phyloP scores from a whole-genome alignment of 2,113 vertebrate genomes.

The Thinocorus orbignyianus region DNA sequence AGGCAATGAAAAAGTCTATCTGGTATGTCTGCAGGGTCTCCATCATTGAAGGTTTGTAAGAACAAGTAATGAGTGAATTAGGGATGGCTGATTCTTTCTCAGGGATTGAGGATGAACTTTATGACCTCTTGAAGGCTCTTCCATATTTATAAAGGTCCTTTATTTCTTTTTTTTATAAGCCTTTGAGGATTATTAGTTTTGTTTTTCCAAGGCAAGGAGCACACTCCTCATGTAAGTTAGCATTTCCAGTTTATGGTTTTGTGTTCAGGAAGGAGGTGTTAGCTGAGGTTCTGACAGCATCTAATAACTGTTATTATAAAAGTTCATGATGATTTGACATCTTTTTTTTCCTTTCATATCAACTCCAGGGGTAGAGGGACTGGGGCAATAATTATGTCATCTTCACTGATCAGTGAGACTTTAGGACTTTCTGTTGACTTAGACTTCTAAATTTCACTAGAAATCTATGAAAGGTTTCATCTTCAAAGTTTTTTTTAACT shows the following conservation, averaged over 20 bases:
- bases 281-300: background rate
- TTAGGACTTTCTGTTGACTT: background rate
- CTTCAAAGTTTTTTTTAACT: background rate
- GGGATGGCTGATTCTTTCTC: background rate
- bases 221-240: background rate
- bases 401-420: background rate
- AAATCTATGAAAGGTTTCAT: background rate
- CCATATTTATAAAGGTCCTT: background rate
- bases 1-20: background rate
- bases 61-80: background rate
- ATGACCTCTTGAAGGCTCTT: background rate
- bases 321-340: background rate
- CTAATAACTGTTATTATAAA: fast-evolving
- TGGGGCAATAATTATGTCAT: background rate
- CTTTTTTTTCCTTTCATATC: background rate
- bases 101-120: background rate
- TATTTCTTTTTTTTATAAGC: background rate
- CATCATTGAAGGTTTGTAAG: background rate
- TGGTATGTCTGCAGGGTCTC: background rate
- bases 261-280: background rate
- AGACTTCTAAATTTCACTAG: background rate
- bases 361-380: background rate
- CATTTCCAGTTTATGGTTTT: background rate
- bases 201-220: background rate
- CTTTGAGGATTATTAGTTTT: background rate